These are phyloP conservation scores for Saimiri boliviensis DNA, from an alignment of 2,113 vertebrate species.

Conservation along the genomic window DNA sequence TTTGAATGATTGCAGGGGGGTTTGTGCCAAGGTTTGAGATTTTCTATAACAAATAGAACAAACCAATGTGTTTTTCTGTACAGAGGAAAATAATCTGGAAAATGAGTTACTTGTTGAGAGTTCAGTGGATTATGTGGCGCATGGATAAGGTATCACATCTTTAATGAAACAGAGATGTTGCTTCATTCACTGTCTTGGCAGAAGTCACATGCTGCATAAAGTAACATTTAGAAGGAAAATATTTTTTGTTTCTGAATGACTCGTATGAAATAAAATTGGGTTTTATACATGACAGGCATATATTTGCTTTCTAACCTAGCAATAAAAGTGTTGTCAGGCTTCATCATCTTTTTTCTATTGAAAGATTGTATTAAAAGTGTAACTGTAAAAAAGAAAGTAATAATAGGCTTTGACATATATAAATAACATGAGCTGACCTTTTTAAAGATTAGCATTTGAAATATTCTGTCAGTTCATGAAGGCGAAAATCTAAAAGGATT, in stretches of 20 bases:
- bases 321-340: neutral
- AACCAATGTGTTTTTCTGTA: neutral
- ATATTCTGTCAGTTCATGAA: slow-evolving; percentile 3
- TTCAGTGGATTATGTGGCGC: neutral
- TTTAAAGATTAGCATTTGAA: neutral
- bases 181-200: slow-evolving; percentile 53
- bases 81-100: neutral
- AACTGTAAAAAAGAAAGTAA: neutral
- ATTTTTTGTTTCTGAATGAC: slow-evolving; percentile 50
- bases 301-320: slow-evolving; percentile 21
- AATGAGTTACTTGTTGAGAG: slow-evolving; percentile 23
- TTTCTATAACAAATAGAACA: slow-evolving; percentile 24
- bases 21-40: neutral
- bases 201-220: slow-evolving; percentile 60
- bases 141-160: neutral
- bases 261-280: slow-evolving; percentile 50
- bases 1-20: neutral
- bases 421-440: slow-evolving; percentile 31
- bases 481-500: slow-evolving; percentile 5
- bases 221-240: slow-evolving; percentile 47
- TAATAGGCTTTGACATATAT: neutral
- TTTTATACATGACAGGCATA: neutral
- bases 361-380: slow-evolving; percentile 17
- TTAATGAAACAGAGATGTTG: slow-evolving; percentile 63
- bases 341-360: neutral